A percentile compares a stretch with the other conserved stretches of the same genome.
phyloP scores from a whole-genome alignment of 2,797 vertebrate genomes.

The Alosa sapidissima region DNA sequence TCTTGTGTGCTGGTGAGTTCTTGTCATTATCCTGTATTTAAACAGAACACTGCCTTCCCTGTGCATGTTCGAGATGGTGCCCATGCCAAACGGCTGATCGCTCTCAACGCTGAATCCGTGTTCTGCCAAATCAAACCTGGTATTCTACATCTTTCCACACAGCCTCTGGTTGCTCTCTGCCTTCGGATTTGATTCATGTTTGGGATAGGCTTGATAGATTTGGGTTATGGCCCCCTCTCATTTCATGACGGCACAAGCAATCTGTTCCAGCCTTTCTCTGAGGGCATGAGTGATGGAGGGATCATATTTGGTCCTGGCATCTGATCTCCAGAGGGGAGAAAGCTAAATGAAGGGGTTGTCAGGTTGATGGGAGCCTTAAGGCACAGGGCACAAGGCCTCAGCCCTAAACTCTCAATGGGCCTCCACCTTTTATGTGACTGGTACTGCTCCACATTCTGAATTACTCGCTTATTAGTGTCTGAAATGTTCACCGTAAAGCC shows the following conservation, averaged over 20 bases:
- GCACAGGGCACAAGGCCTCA: not conserved
- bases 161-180: not conserved
- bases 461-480: not conserved
- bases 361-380: not conserved
- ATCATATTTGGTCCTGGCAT: not conserved
- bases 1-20: not conserved
- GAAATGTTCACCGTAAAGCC: not conserved
- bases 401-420: not conserved
- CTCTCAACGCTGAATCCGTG: not conserved
- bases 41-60: not conserved
- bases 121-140: not conserved
- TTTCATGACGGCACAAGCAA: constrained; percentile 1
- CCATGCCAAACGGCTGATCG: not conserved
- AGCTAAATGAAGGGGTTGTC: not conserved
- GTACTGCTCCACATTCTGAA: not conserved
- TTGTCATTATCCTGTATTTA: not conserved
- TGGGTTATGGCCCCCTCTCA: not conserved
- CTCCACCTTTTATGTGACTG: not conserved
- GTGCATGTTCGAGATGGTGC: not conserved
- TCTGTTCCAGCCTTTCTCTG: constrained; percentile 8
- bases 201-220: constrained; percentile 15
- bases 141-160: not conserved
- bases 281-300: constrained; percentile 20
- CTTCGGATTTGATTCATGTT: not conserved
- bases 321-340: not conserved